Base-by-base conservation (phyloP, 1,140 invertebrate genomes). In the Penaeus vannamei region DNA sequence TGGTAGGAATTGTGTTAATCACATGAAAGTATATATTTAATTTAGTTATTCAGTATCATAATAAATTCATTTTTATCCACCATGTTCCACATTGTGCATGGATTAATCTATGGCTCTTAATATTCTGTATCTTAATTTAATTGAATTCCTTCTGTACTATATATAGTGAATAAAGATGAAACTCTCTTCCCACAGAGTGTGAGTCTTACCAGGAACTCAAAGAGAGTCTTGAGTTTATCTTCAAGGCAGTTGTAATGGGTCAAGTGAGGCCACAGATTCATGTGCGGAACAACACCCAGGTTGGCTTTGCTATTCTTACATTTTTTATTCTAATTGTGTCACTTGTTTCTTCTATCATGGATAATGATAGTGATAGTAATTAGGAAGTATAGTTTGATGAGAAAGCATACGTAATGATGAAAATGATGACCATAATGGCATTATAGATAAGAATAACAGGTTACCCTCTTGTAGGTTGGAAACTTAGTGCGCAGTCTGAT, bases 211-310 rank as follows among this genome's bases (percentile, higher is more conserved):
- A 84, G 36, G 87, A 89, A 29, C 60, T 89, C 17, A 77, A 85
- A 32, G 82, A 84, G 20, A 80, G 60, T 62, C 72, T 89, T 19
- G 32, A 20, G 2, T 76, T 66, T 12, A 83, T 89, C 5, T 89
- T 89, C 42, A 66, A 84, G 26, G 87, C 87, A 32, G 83, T 89
- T 26, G 60, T 59, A 5, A 76, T 72, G 29, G 87, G 76, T 42
- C 80, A 89, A n/a, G 29, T 89, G 20, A 46, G 82, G 12, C 87
- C 87, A 19, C 82, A 89, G 72, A 84, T 89, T 61, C 87, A 89
- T 59, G 82, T 80, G 22, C 82, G 87, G 36, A 89, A 84, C 61
- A 80, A n/a, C 59, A 89, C 87, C 66, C 82, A 89, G 87, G 87
- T 89, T 72, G 5, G 79, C 19, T 8, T 26, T 26, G 26, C 69